Percentiles rank a stretch among this genome's conserved stretches.
Conservation (phyloP, 2,888 invertebrate genomes). For the Chesias legatella region DNA sequence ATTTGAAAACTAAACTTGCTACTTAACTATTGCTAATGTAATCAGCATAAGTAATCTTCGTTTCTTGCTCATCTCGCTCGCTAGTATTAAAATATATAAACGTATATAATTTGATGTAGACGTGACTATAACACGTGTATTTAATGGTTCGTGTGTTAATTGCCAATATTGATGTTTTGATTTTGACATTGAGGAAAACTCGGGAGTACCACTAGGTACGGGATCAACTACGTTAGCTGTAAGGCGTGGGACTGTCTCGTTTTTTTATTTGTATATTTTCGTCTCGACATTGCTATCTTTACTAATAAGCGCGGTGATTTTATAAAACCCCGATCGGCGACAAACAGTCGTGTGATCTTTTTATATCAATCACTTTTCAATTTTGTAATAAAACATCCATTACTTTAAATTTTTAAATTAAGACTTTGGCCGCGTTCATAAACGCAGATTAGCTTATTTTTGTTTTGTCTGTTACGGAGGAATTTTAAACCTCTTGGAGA, state of each 20-base stretch:
- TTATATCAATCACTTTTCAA: conserved; percentile 35
- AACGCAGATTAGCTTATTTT: no score
- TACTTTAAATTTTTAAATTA: conserved; percentile 44
- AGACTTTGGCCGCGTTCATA: no score
- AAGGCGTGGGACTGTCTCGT: conserved; percentile 70
- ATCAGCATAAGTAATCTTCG: conserved; percentile 32
- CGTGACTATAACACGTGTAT: conserved; percentile 65
- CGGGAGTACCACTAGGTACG: conserved; percentile 63
- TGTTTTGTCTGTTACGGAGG: no score
- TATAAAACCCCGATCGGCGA: conserved; percentile 54
- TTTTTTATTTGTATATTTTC: conserved; percentile 44
- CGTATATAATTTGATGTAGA: conserved; percentile 69
- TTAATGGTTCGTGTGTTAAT: conserved; percentile 70
- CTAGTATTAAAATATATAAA: conserved; percentile 55
- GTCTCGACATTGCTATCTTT: conserved; percentile 47
- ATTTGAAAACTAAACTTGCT: no score
- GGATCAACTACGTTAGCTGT: conserved; percentile 58
- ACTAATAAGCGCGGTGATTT: conserved; percentile 44
- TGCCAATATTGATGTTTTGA: conserved; percentile 48
- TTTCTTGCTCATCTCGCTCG: conserved; percentile 71
- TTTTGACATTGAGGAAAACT: conserved; percentile 38
- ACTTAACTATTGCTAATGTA: no score
- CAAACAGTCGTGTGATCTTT: conserved; percentile 26
- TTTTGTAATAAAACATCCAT: conserved; percentile 27
- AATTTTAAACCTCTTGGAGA: no score